Evolutionary conservation across 1,140 invertebrate species (phyloP), one percentile per base, ranked within the genome.

Genomic region (Eubasilissa regina): DNA sequence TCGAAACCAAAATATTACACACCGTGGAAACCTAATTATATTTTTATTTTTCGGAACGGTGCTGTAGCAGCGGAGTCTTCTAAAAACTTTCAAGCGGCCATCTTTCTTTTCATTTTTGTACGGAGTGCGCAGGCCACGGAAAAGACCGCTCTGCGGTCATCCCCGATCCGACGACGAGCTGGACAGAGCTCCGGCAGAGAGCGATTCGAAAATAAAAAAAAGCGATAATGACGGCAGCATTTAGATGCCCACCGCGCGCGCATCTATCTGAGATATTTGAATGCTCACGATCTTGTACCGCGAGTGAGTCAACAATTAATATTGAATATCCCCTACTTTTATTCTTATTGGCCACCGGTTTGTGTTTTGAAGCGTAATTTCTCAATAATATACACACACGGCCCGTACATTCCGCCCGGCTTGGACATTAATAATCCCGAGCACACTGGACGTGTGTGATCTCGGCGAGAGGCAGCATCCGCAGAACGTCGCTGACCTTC

Each of bases 281-380:
- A 66, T 17, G 21, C 17, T 66, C 43, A 66, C 62, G n/a, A 66
- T 66, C 12, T 13, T 13, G 62, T 66, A 66, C 9, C 11, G 13
- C 62, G 62, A 66, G 3, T 44, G 43, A 66, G 62, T 66, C 21
- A 66, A 66, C 62, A 43, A 66, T 66, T 66, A 58, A 58, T 58
- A 58, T 58, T 58, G 55, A 58, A 19, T 58, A 58, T 58, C 17
- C 55, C 55, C 17, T 58, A 58, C 15, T 58, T 58, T 19, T 21
- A 21, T 58, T 58, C 55, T 19, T 58, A 66, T 66, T 66, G 62
- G 43, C 21, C 62, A 17, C 13, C 25, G 10, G 60, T 62, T 43
- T 62, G 25, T 43, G 60, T 66, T 43, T 15, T 66, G 62, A 66
- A 64, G 60, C 60, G 62, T 25, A 66, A 66, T 44, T 43, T 66